These are phyloP conservation scores for Trochalopteron elliotii DNA, from an alignment of 2,113 vertebrate genomes.

Conservation along the genomic window DNA sequence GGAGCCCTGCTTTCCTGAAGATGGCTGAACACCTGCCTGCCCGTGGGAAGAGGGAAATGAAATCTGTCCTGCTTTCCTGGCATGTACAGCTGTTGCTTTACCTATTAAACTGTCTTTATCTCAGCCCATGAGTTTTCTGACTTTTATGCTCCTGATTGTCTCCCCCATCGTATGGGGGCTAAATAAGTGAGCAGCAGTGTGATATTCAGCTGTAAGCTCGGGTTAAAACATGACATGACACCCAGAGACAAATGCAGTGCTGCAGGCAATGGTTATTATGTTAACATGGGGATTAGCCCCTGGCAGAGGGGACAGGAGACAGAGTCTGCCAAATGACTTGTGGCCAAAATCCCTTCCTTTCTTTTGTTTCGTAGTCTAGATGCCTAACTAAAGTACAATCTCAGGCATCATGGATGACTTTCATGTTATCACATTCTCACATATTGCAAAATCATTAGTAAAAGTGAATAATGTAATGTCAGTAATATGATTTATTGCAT, in stretches of 20 bases:
- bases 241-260: neutral
- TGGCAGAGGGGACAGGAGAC: neutral
- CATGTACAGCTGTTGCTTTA: neutral
- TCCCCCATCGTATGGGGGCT: rapidly evolving
- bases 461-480: neutral
- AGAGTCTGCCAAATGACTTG: neutral
- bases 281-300: rapidly evolving
- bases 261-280: neutral
- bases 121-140: neutral
- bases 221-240: neutral
- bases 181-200: neutral
- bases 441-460: neutral
- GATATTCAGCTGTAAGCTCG: neutral
- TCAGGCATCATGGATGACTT: neutral
- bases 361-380: neutral
- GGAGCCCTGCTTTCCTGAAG: neutral
- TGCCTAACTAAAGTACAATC: neutral
- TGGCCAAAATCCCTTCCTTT: neutral
- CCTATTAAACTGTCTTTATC: neutral
- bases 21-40: neutral
- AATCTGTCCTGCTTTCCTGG: neutral
- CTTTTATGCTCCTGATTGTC: neutral
- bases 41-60: neutral
- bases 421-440: neutral
- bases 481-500: neutral